These are phyloP conservation scores for Eira barbara DNA, from an alignment of 2,113 vertebrate genomes.

Conservation along the genomic window DNA sequence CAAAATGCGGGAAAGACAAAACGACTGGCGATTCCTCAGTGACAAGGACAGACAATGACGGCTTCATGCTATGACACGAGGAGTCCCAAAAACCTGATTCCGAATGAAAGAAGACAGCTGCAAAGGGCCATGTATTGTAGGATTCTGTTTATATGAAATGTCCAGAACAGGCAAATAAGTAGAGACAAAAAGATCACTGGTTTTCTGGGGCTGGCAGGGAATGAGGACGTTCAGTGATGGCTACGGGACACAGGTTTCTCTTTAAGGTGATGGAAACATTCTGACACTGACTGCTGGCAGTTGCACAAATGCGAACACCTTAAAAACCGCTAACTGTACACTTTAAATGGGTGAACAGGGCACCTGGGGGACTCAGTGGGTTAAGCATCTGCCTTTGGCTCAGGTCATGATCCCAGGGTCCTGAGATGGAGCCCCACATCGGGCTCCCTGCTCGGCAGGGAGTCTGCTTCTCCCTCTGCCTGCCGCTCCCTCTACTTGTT, in stretches of 20 bases:
- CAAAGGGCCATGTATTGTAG: not conserved
- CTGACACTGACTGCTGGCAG: not conserved
- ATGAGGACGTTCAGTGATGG: fast-evolving
- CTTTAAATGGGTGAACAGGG: not conserved
- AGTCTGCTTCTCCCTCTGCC: not conserved
- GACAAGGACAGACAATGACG: not conserved
- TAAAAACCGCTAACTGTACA: not conserved
- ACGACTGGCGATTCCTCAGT: not conserved
- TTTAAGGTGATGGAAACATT: not conserved
- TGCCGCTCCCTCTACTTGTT: not conserved
- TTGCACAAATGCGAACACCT: not conserved
- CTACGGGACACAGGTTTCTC: not conserved
- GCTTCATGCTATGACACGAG: not conserved
- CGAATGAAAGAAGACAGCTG: not conserved
- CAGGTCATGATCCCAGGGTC: not conserved
- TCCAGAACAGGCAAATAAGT: not conserved
- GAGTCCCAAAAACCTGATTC: not conserved
- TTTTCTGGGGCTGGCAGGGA: not conserved
- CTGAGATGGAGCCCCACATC: not conserved
- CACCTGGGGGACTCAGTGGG: not conserved
- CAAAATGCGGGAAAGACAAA: not conserved
- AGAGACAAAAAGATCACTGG: not conserved
- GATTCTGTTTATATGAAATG: not conserved
- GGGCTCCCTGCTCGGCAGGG: not conserved
- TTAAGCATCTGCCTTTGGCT: not conserved